Conservation (phyloP, 2,113 vertebrate genomes). For the Barnardius zonarius region DNA sequence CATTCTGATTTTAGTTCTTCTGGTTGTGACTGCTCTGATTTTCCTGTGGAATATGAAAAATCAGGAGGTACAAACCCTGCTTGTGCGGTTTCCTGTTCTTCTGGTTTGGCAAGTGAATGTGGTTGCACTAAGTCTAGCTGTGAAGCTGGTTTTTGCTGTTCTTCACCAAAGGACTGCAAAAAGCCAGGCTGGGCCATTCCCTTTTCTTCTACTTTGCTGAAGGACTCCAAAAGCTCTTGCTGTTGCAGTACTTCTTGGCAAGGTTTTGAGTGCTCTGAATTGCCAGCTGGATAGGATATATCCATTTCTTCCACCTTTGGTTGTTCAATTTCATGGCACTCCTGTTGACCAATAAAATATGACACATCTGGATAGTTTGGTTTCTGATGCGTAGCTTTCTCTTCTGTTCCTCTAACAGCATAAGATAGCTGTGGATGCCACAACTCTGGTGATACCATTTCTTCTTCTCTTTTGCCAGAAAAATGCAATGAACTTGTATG, state of each 20-base stretch:
- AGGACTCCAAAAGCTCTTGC: not conserved
- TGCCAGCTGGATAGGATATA: not conserved
- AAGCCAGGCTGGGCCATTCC: not conserved
- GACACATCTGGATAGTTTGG: not conserved
- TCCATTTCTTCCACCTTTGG: not conserved
- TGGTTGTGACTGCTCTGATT: not conserved
- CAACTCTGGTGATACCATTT: not conserved
- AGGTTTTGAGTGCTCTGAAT: not conserved
- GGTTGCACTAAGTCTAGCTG: not conserved
- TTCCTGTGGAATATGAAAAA: not conserved
- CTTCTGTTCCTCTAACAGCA: not conserved
- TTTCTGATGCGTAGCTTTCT: not conserved
- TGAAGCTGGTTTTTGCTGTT: not conserved
- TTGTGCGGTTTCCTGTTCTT: not conserved
- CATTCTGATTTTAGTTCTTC: not conserved
- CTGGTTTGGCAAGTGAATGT: not conserved
- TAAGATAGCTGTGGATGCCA: not conserved
- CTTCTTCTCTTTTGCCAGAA: not conserved
- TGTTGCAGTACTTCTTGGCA: not conserved
- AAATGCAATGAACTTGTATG: not conserved
- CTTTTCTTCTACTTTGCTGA: not conserved
- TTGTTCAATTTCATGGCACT: not conserved
- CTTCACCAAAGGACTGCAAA: not conserved
- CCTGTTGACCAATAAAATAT: not conserved
- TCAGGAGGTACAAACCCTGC: not conserved